These are phyloP conservation scores for Amiota minor DNA, from an alignment of 2,888 invertebrate species.

Conservation along the genomic window DNA sequence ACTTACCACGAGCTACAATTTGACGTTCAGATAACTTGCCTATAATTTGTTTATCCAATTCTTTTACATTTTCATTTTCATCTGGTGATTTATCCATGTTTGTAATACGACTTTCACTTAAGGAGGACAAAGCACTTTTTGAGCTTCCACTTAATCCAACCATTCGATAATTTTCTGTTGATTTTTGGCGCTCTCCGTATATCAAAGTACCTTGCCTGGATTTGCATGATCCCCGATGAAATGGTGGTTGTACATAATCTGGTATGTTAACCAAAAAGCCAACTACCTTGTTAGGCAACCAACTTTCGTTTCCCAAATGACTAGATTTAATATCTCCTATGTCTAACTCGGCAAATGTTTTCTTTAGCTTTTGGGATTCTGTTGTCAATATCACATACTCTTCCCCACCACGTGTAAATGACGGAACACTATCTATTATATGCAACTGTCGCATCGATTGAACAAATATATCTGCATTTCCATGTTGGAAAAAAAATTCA, in stretches of 20 bases:
- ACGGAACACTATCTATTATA: slow-evolving; percentile 71
- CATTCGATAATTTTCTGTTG: slow-evolving; percentile 70
- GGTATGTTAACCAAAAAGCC: slow-evolving; percentile 71
- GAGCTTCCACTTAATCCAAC: slow-evolving; percentile 59
- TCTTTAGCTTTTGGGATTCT: slow-evolving; percentile 82
- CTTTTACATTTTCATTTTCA: slow-evolving; percentile 75
- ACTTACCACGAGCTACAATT: slow-evolving; percentile 61
- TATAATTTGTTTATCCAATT: slow-evolving; percentile 63
- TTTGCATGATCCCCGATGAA: slow-evolving; percentile 58
- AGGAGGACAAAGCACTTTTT: slow-evolving; percentile 57
- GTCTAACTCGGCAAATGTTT: slow-evolving; percentile 90
- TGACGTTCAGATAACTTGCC: slow-evolving; percentile 68
- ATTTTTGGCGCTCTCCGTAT: slow-evolving; percentile 51
- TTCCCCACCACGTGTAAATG: slow-evolving; percentile 77
- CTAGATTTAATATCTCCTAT: slow-evolving; percentile 75
- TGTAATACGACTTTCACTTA: slow-evolving; percentile 59
- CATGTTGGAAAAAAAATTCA: slow-evolving; percentile 90
- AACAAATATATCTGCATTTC: slow-evolving; percentile 82
- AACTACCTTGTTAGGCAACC: slow-evolving; percentile 70
- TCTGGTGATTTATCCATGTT: slow-evolving; percentile 76
- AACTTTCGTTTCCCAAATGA: slow-evolving; percentile 63
- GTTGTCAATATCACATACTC: slow-evolving; percentile 82
- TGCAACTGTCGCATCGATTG: slow-evolving; percentile 67
- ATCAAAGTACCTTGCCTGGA: slow-evolving; percentile 51
- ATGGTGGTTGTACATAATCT: slow-evolving; percentile 68